Evolutionary conservation across 2,113 vertebrate genomes (phyloP).

Genomic region (Sceloporus tristichus): DNA sequence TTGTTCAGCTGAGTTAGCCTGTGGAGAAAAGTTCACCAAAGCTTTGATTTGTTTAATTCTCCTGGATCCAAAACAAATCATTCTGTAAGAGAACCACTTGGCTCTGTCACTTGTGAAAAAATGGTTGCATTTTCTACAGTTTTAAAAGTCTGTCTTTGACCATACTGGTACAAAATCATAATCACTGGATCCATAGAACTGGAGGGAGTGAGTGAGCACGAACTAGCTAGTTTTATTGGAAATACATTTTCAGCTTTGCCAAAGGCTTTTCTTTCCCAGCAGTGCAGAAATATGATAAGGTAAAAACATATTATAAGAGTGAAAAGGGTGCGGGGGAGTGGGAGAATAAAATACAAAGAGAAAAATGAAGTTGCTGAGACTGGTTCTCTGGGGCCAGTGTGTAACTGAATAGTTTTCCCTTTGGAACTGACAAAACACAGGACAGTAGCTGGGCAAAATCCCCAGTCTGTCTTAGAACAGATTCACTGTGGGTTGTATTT

Average conservation of each 20-base stretch:
- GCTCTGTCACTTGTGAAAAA: conserved; percentile 39
- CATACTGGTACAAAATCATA: not conserved
- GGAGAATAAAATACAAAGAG: conserved; percentile 4
- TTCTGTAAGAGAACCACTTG: conserved; percentile 32
- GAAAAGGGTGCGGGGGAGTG: not conserved
- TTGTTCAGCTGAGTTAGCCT: conserved; percentile 26
- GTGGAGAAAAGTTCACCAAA: conserved; percentile 36
- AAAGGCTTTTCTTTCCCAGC: conserved; percentile 37
- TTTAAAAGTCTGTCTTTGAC: conserved; percentile 13
- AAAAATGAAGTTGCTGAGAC: not conserved
- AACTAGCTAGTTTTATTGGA: conserved; percentile 27
- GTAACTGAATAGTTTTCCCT: not conserved
- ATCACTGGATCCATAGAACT: not conserved
- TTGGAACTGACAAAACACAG: not conserved
- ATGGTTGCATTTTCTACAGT: conserved; percentile 5
- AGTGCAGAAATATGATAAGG: conserved; percentile 24
- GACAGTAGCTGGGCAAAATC: no score
- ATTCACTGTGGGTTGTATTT: not conserved
- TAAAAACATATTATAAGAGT: conserved; percentile 14
- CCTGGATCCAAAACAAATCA: not conserved
- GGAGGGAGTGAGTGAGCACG: not conserved
- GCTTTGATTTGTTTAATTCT: conserved; percentile 37
- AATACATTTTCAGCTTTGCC: conserved; percentile 35
- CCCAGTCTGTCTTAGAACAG: not conserved
- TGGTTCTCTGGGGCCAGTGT: conserved; percentile 13